Evolutionary conservation across 2,797 vertebrate genomes (phyloP).

Genomic region (Anolis apletophallus): DNA sequence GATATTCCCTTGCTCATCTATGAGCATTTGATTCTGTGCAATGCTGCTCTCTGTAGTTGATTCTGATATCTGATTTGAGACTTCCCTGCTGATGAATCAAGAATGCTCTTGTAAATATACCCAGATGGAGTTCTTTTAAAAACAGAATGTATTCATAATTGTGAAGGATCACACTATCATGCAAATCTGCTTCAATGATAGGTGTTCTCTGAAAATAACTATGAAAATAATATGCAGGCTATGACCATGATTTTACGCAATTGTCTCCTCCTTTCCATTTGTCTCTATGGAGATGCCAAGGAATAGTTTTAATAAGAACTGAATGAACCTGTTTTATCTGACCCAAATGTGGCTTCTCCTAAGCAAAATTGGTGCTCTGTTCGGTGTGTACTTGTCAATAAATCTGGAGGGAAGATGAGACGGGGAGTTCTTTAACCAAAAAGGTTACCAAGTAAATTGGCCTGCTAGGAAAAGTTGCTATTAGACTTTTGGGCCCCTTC

Average conservation of each 20-base stretch:
- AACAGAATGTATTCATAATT: background rate
- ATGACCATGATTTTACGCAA: background rate
- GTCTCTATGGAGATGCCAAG: background rate
- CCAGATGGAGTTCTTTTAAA: background rate
- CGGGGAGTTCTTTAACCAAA: background rate
- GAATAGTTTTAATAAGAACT: background rate
- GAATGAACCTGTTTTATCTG: background rate
- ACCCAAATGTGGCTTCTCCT: no score
- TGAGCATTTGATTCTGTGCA: background rate
- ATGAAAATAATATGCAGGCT: background rate
- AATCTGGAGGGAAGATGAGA: background rate
- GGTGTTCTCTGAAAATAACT: background rate
- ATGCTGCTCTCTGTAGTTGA: background rate
- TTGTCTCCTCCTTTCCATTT: background rate
- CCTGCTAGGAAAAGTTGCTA: no score
- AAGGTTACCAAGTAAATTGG: background rate
- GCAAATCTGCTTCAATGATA: background rate
- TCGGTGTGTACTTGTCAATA: background rate
- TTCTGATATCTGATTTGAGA: background rate
- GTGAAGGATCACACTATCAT: background rate
- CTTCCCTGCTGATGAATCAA: background rate
- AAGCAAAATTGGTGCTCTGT: background rate
- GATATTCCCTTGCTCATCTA: background rate
- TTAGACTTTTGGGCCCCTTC: background rate
- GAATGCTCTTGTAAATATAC: background rate